phyloP scores from a whole-genome alignment of 2,113 vertebrate genomes.

The Athene cunicularia region DNA sequence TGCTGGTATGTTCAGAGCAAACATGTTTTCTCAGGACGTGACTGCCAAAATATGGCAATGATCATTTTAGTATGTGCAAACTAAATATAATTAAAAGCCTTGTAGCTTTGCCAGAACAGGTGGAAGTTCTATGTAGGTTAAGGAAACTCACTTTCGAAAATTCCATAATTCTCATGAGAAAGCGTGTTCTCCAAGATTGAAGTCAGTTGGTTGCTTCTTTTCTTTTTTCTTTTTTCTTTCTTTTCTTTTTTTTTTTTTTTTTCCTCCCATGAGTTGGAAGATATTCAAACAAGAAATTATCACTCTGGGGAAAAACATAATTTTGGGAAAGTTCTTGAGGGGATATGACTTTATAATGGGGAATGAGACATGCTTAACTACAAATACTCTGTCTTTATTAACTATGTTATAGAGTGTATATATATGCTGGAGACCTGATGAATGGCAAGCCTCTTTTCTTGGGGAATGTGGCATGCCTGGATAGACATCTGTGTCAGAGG shows the following conservation, averaged over 20 bases:
- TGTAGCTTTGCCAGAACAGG: not conserved
- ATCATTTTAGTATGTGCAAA: not conserved
- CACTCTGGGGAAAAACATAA: not conserved
- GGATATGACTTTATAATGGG: not conserved
- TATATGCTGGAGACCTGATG: not conserved
- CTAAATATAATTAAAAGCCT: not conserved
- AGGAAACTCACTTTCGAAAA: not conserved
- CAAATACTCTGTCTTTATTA: not conserved
- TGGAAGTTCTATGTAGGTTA: not conserved
- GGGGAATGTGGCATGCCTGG: not conserved
- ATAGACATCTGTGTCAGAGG: not conserved
- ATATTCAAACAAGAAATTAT: not conserved
- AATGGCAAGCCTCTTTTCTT: not conserved
- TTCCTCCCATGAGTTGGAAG: not conserved
- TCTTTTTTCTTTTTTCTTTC: not conserved
- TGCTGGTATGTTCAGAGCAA: not conserved
- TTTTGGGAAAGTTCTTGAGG: not conserved
- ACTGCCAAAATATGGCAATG: not conserved
- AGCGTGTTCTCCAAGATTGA: not conserved
- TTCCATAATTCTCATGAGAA: not conserved
- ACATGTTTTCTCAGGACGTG: not conserved
- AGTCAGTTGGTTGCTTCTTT: not conserved
- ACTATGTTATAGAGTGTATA: not conserved
- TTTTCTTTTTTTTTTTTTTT: not conserved
- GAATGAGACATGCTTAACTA: not conserved